Base-by-base conservation (phyloP, 2,888 invertebrate species). In the Ophioninae sp. region DNA sequence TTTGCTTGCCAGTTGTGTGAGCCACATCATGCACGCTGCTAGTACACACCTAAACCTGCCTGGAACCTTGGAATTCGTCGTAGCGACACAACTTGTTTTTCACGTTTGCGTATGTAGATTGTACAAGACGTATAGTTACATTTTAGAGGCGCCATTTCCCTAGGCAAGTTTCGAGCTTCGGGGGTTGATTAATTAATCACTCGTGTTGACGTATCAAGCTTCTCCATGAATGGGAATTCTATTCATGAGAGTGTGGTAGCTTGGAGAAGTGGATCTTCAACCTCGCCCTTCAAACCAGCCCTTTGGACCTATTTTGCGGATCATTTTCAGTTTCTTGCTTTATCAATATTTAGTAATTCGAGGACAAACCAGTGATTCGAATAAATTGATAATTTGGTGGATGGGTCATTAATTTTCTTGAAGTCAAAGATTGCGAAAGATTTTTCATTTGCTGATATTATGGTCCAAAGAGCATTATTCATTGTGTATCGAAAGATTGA, bases 131-230 rank as follows among this genome's bases (percentile, higher is more conserved):
- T 6, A 17, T 68, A 62, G 39, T 62, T 59, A 23, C 69, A 78
- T 62, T 62, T 78, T 78, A 62, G 61, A 69, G 56, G 59, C 59
- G 56, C 67, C 23, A 67, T 76, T 59, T 39, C 73, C 73, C 30
- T 30, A 62, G 62, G 64, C 76, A 59, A 76, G 67, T 59, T 67
- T 17, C 44, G 57, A 37, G 78, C 64, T 61, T 50, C 68, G 61
- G 77, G 73, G 37, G 62, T 78, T 82, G 78, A 82, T 82, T 82
- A 82, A 82, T 82, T 82, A 78, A 78, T 78, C 82, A 78, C 73
- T 78, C 68, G 73, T 50, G 67, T 68, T 72, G 76, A 50, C 50
- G 61, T 62, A 70, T 17, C 50, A 67, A 65, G 56, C 57, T 70
- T 37, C 56, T 59, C 57, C 70, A 69, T 72, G 65, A 72, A 74